These are phyloP conservation scores for Lepidurus arcticus DNA, from an alignment of 1,140 invertebrate species.

Conservation along the genomic window DNA sequence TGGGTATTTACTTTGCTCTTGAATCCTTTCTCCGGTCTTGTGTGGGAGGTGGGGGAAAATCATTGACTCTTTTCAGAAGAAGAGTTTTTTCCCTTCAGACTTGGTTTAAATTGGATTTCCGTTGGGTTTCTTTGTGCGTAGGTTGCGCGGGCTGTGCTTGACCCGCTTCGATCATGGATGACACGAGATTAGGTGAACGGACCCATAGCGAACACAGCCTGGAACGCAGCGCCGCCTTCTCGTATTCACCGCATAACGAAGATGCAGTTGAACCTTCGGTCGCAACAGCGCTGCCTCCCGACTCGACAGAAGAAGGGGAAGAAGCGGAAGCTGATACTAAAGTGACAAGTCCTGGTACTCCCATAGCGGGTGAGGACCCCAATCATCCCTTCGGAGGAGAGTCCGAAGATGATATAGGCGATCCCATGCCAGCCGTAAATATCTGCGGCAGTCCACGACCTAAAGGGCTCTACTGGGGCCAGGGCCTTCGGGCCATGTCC, in stretches of 20 bases:
- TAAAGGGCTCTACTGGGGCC: neutral
- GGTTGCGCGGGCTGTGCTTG: too few relatives aligned
- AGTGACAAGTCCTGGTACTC: neutral
- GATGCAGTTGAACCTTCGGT: neutral
- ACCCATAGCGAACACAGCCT: neutral
- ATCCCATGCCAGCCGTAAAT: slow-evolving; percentile 3
- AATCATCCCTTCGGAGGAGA: neutral
- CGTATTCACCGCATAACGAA: slow-evolving; percentile 11
- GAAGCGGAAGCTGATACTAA: neutral
- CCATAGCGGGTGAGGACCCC: neutral
- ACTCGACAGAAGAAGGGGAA: neutral
- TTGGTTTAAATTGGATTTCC: too few relatives aligned
- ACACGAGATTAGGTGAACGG: neutral
- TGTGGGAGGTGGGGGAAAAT: too few relatives aligned
- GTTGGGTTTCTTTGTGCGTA: too few relatives aligned
- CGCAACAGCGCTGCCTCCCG: neutral
- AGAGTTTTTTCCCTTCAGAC: too few relatives aligned
- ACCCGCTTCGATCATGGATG: neutral
- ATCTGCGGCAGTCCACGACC: neutral
- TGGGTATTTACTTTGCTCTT: too few relatives aligned
- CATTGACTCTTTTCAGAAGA: too few relatives aligned
- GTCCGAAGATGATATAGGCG: slow-evolving; percentile 2
- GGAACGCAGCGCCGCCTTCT: neutral
- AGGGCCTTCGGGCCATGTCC: slow-evolving; percentile 6
- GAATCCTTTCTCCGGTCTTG: too few relatives aligned